phyloP scores from a whole-genome alignment of 2,888 invertebrate genomes.

The Kuschelorhynchus macadamiae region DNA sequence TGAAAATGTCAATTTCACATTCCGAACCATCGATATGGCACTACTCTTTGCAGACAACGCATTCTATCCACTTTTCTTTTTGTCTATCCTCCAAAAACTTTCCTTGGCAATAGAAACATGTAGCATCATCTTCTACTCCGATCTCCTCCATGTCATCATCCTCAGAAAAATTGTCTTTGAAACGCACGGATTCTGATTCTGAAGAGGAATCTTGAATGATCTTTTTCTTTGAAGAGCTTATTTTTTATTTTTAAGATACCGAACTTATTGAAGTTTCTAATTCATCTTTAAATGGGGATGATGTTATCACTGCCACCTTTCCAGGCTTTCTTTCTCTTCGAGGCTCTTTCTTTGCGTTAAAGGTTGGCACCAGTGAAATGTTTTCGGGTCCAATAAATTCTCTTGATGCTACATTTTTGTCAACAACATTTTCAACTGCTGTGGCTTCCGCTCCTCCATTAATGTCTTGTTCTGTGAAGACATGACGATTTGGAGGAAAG shows the following conservation, averaged over 20 bases:
- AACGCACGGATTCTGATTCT: no score
- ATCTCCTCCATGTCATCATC: slow-evolving; percentile 11
- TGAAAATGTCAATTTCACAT: neutral
- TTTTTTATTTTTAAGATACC: no score
- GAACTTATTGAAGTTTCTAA: no score
- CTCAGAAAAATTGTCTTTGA: slow-evolving; percentile 8
- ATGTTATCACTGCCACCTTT: neutral
- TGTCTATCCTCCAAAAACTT: slow-evolving; percentile 9
- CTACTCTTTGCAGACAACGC: slow-evolving; percentile 3
- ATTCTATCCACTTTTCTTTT: slow-evolving; percentile 23
- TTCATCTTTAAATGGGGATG: neutral
- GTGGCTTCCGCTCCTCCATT: neutral
- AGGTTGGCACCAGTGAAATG: neutral
- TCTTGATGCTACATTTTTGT: neutral
- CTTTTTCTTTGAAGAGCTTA: no score
- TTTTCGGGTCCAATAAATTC: neutral
- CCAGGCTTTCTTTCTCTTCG: neutral
- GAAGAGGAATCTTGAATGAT: no score
- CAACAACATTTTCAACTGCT: neutral
- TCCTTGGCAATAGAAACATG: slow-evolving; percentile 6
- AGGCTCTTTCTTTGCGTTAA: neutral
- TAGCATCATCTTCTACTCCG: slow-evolving; percentile 25
- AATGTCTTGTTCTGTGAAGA: neutral
- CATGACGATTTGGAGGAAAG: slow-evolving; percentile 1
- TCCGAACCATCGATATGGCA: neutral